Percentiles rank a stretch among this genome's conserved stretches.
phyloP scores from a whole-genome alignment of 2,888 invertebrate genomes.

The Ectemnius lituratus region DNA sequence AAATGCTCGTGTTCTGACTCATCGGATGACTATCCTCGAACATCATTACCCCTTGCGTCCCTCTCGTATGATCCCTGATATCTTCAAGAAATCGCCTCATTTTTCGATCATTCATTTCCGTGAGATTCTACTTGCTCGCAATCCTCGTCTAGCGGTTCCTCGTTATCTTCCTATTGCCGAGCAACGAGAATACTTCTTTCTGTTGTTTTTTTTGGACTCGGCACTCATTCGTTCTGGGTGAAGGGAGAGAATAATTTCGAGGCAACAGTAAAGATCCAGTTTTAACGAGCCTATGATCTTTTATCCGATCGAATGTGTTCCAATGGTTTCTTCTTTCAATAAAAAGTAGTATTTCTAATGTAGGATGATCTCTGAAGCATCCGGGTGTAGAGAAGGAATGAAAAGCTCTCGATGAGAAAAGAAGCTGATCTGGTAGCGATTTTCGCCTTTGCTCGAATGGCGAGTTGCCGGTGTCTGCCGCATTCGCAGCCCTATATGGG shows the following conservation, averaged over 20 bases:
- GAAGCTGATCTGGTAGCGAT: conserved; percentile 19
- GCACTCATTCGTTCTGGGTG: conserved; percentile 2
- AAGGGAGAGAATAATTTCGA: neutral
- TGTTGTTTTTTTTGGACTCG: no score
- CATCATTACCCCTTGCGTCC: neutral
- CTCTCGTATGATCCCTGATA: neutral
- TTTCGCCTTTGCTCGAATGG: conserved; percentile 33
- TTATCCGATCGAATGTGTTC: neutral
- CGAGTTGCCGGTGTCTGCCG: no score
- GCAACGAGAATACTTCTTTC: neutral
- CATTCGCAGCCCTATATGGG: conserved; percentile 40
- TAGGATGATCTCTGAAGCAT: neutral
- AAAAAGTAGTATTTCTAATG: neutral
- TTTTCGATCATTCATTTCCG: conserved; percentile 21
- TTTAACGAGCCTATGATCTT: conserved; percentile 1
- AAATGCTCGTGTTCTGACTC: conserved; percentile 7
- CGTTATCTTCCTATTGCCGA: neutral
- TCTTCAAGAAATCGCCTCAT: neutral
- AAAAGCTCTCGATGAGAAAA: conserved; percentile 14
- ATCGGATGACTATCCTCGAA: neutral
- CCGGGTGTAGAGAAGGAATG: neutral
- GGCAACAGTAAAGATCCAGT: no score
- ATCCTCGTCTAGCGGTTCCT: neutral
- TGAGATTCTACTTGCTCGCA: neutral
- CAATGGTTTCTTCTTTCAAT: no score